Evolutionary conservation across 2,797 vertebrate species (phyloP).

Genomic region (Cottoperca gobio): DNA sequence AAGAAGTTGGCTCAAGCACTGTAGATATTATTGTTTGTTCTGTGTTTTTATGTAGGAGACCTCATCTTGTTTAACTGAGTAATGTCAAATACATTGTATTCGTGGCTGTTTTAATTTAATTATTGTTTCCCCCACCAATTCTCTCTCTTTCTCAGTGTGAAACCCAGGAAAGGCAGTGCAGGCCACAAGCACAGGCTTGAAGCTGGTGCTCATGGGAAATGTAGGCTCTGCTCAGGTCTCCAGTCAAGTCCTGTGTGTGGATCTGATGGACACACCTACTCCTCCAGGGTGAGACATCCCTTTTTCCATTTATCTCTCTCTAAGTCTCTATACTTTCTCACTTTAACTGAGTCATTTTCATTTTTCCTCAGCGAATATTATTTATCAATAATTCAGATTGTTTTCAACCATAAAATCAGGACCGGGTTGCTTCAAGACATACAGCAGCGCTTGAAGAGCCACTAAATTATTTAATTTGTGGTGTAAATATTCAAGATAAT

Average conservation of each 20-base stretch:
- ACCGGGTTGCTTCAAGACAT: not conserved
- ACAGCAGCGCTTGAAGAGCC: not conserved
- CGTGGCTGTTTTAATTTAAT: not conserved
- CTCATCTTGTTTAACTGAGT: not conserved
- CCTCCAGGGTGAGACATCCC: constrained; percentile 79
- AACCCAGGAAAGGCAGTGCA: constrained; percentile 90
- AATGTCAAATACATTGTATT: constrained; percentile 1
- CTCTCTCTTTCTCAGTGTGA: constrained; percentile 75
- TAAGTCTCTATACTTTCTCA: not conserved
- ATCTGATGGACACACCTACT: constrained; percentile 89
- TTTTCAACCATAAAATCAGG: constrained; percentile 13
- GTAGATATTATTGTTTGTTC: not conserved
- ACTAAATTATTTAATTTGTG: not conserved
- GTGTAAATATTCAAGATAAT: not conserved
- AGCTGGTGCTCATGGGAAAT: constrained; percentile 86
- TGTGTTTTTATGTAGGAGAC: not conserved
- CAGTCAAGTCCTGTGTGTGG: constrained; percentile 86
- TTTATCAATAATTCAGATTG: constrained; percentile 7
- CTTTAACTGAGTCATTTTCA: not conserved
- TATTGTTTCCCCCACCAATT: not conserved
- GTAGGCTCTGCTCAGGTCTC: constrained; percentile 85
- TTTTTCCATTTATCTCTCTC: not conserved
- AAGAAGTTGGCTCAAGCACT: not conserved
- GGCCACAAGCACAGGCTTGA: constrained; percentile 88
- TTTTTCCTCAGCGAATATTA: not conserved